Conservation (phyloP, 2,797 vertebrate genomes). For the Zenarchopterus dispar region DNA sequence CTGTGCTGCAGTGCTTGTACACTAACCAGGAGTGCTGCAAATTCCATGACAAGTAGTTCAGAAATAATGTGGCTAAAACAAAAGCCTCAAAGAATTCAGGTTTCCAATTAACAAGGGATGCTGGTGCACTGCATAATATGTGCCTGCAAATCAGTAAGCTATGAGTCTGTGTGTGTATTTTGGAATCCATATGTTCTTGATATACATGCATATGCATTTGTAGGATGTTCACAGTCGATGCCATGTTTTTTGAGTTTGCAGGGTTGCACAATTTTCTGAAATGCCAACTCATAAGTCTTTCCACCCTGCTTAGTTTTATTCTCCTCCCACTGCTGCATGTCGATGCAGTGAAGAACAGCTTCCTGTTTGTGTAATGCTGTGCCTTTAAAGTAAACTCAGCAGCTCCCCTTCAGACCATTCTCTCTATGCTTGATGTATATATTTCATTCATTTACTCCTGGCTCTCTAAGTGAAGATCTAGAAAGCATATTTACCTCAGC, state of each 20-base stretch:
- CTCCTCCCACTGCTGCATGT: constrained; percentile 54
- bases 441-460: constrained; percentile 6
- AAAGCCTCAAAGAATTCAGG: constrained; percentile 79
- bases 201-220: constrained; percentile 13
- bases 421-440: constrained; percentile 10
- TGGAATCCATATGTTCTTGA: constrained; percentile 22
- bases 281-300: constrained; percentile 72
- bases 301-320: constrained; percentile 34
- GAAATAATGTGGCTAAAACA: constrained; percentile 84
- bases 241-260: constrained; percentile 27
- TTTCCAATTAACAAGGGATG: constrained; percentile 73
- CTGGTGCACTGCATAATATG: constrained; percentile 57
- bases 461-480: constrained; percentile 8
- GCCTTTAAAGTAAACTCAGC: constrained; percentile 37
- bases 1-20: constrained; percentile 68
- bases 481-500: constrained; percentile 32
- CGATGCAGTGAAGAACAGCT: constrained; percentile 49
- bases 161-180: constrained; percentile 21
- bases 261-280: constrained; percentile 61
- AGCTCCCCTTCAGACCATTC: constrained; percentile 36
- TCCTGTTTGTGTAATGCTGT: constrained; percentile 38
- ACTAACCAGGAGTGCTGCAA: constrained; percentile 64
- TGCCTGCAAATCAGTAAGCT: constrained; percentile 56
- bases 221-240: constrained; percentile 13
- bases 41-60: constrained; percentile 86